These are phyloP conservation scores for Rhagonycha fulva DNA, from an alignment of 2,888 invertebrate genomes.

Conservation along the genomic window DNA sequence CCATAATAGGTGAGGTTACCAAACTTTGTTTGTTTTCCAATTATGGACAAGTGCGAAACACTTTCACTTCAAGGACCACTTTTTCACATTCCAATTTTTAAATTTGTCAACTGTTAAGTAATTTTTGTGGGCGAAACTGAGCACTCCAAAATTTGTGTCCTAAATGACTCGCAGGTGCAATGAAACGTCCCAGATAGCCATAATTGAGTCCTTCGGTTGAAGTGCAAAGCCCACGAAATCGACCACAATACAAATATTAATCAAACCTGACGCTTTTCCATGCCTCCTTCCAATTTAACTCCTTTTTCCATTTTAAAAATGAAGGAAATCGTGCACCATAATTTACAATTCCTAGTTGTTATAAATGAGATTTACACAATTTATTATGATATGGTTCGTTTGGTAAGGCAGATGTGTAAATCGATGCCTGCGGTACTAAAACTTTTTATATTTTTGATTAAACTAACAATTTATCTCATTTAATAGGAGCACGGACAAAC, in stretches of 20 bases:
- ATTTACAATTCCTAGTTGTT: not conserved
- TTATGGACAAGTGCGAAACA: not conserved
- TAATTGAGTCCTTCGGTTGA: not conserved
- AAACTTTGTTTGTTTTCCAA: not conserved
- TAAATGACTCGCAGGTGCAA: not conserved
- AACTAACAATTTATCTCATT: not conserved
- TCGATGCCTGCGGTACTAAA: conserved; percentile 15
- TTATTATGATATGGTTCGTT: conserved; percentile 12
- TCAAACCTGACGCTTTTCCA: not conserved
- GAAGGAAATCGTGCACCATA: not conserved
- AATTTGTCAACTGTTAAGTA: not conserved
- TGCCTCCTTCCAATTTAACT: not conserved
- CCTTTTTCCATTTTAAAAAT: not conserved
- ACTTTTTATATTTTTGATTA: conserved; percentile 6
- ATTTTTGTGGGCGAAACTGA: not conserved
- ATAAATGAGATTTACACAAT: conserved; percentile 20
- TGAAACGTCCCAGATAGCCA: not conserved
- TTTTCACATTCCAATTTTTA: not conserved
- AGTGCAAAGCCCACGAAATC: not conserved
- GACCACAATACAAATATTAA: not conserved
- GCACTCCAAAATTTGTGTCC: not conserved
- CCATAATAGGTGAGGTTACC: not conserved
- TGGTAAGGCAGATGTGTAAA: conserved; percentile 13
- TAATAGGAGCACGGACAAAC: not conserved
- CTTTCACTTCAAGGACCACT: not conserved